These are phyloP conservation scores for Bothrops jararaca DNA, from an alignment of 2,113 vertebrate genomes.

Conservation along the genomic window DNA sequence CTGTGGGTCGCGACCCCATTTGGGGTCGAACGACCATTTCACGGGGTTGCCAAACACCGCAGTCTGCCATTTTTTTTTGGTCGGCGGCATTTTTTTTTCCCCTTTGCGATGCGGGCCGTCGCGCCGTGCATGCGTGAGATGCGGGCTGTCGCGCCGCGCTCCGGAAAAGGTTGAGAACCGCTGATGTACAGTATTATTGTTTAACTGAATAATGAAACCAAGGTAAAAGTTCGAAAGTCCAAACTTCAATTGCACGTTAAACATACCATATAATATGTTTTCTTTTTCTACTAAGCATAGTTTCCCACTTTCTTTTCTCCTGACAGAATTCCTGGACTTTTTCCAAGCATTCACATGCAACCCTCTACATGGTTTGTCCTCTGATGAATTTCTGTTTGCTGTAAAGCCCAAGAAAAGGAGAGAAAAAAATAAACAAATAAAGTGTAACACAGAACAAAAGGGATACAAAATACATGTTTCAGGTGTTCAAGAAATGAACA, in stretches of 20 bases:
- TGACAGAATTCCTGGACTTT: background rate
- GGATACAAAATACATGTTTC: background rate
- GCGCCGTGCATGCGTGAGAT: too few relatives aligned
- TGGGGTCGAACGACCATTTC: too few relatives aligned
- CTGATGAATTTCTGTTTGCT: background rate
- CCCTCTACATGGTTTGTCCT: background rate
- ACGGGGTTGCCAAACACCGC: too few relatives aligned
- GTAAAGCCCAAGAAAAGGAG: background rate
- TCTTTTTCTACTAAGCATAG: background rate
- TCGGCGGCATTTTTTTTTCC: too few relatives aligned
- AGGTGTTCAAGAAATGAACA: background rate
- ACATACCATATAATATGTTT: background rate
- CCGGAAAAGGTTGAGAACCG: too few relatives aligned
- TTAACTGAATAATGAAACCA: background rate
- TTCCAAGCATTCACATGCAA: background rate
- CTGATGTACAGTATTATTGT: background rate
- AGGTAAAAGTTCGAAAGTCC: background rate
- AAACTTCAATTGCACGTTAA: background rate
- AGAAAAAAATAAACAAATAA: background rate
- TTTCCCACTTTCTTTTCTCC: background rate
- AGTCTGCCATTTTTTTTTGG: too few relatives aligned
- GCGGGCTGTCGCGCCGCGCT: too few relatives aligned
- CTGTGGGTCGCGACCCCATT: too few relatives aligned
- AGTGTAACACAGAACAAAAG: background rate
- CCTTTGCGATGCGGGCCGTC: too few relatives aligned